phyloP scores from a whole-genome alignment of 2,797 vertebrate genomes.

The Toxotes lorentzi region DNA sequence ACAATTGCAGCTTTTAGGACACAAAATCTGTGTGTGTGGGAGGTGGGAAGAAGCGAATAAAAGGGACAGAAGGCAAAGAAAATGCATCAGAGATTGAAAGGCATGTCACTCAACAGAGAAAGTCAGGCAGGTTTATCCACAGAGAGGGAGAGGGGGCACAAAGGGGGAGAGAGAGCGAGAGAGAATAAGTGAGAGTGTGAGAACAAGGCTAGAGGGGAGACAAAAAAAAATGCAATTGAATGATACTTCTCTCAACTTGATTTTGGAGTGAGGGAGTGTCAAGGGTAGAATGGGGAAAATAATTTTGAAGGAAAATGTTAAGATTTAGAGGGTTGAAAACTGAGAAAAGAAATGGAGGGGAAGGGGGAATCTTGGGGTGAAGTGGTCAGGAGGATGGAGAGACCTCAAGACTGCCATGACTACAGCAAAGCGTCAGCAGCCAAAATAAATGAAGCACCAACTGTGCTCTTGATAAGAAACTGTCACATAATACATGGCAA shows the following conservation, averaged over 20 bases:
- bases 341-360: background rate
- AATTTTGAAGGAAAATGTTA: slow-evolving; percentile 29
- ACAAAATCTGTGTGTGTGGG: slow-evolving; percentile 41
- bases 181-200: slow-evolving; percentile 22
- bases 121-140: slow-evolving; percentile 55
- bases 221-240: slow-evolving; percentile 30
- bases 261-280: slow-evolving; percentile 39
- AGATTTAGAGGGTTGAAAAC: slow-evolving; percentile 17
- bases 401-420: slow-evolving; percentile 23
- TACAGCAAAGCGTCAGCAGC: slow-evolving; percentile 8
- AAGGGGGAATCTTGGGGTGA: background rate
- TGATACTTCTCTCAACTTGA: slow-evolving; percentile 41
- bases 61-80: slow-evolving; percentile 50
- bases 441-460: background rate
- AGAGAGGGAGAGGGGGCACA: slow-evolving; percentile 21
- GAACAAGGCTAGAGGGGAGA: slow-evolving; percentile 26
- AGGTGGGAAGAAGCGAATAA: slow-evolving; percentile 5
- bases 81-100: slow-evolving; percentile 69
- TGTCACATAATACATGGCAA: background rate
- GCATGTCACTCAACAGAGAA: slow-evolving; percentile 60
- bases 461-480: background rate
- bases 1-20: slow-evolving; percentile 51
- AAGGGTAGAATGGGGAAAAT: slow-evolving; percentile 18
- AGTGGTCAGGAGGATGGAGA: background rate
- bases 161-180: background rate